Evolutionary conservation across 2,113 vertebrate species (phyloP).

Genomic region (Hiodon alosoides): DNA sequence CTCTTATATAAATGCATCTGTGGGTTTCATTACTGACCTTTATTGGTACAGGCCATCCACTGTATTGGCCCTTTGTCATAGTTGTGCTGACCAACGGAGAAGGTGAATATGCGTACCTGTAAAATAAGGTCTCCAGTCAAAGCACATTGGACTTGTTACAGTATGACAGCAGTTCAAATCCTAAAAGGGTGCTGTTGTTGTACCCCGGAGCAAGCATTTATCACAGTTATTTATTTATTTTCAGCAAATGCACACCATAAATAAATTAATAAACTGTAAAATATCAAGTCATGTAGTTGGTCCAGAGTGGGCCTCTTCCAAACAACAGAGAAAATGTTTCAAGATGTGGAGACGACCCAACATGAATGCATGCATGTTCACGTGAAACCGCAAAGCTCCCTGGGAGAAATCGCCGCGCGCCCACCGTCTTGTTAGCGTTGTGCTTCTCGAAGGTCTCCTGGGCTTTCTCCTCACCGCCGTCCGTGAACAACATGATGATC

Average conservation of each 20-base stretch:
- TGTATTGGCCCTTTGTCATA: constrained; percentile 96
- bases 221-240: too few relatives aligned
- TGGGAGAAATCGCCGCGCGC: constrained; percentile 17
- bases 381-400: background rate
- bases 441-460: constrained; percentile 87
- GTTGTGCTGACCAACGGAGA: constrained; percentile 96
- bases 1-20: background rate
- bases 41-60: constrained; percentile 95
- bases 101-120: constrained; percentile 93
- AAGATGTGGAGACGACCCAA: too few relatives aligned
- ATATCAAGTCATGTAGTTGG: too few relatives aligned
- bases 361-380: background rate
- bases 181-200: too few relatives aligned
- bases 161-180: too few relatives aligned
- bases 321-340: too few relatives aligned
- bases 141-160: background rate
- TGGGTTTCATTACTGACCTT: constrained; percentile 63
- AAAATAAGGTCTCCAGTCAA: background rate
- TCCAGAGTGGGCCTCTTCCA: too few relatives aligned
- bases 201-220: too few relatives aligned
- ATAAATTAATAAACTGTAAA: too few relatives aligned
- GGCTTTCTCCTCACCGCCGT: constrained; percentile 90
- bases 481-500: constrained; percentile 98
- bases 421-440: constrained; percentile 82
- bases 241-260: too few relatives aligned